These are phyloP conservation scores for Coecobrya sp. DNA, from an alignment of 2,888 invertebrate species.

Conservation along the genomic window DNA sequence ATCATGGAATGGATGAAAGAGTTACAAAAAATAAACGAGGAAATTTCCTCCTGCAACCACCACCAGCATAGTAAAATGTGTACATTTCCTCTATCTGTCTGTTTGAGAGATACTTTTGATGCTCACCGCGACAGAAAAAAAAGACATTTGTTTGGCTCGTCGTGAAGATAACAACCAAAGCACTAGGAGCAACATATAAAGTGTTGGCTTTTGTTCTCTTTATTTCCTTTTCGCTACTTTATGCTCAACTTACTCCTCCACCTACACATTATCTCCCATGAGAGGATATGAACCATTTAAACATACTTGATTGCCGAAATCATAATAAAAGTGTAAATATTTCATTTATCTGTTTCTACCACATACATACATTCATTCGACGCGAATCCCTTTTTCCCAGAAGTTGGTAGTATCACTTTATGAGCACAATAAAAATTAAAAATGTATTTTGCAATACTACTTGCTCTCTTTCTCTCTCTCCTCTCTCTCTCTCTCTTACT, in stretches of 20 bases:
- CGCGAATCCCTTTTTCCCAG: no score
- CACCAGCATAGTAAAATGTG: no score
- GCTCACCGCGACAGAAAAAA: background rate
- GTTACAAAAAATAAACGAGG: no score
- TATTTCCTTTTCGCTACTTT: background rate
- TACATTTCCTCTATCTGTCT: no score
- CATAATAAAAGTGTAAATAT: background rate
- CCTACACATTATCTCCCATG: no score
- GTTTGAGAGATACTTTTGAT: no score
- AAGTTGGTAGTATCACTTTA: background rate
- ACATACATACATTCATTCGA: background rate
- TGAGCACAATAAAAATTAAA: slow-evolving; percentile 3
- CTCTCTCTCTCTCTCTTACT: no score
- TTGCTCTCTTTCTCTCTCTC: background rate
- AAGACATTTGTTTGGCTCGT: background rate
- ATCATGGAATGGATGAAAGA: no score
- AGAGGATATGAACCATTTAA: no score
- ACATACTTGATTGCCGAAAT: background rate
- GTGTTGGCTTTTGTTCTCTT: background rate
- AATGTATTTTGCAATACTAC: background rate
- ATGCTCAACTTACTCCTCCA: background rate
- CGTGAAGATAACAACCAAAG: background rate
- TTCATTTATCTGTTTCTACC: background rate
- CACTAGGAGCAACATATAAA: background rate
- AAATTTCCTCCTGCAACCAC: no score